These are phyloP conservation scores for Ganaspis brasiliensis DNA, from an alignment of 2,888 invertebrate species.

Conservation along the genomic window DNA sequence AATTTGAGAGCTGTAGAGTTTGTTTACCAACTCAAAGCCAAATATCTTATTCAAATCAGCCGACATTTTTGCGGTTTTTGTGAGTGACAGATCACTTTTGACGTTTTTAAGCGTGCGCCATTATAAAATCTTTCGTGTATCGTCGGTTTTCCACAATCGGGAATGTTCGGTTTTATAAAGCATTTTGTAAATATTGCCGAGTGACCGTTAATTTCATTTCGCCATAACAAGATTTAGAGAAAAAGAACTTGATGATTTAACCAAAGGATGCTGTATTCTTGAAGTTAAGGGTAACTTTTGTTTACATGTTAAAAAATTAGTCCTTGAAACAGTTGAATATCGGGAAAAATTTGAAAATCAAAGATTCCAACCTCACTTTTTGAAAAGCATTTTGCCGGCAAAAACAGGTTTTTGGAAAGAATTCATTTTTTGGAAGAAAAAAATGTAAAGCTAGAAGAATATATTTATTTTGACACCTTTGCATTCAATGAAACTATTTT, in stretches of 20 bases:
- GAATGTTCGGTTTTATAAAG: not conserved
- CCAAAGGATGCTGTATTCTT: not conserved
- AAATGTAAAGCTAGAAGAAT: no score
- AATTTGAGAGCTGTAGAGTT: slow-evolving; percentile 83
- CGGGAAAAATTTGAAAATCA: not conserved
- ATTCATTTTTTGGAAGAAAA: no score
- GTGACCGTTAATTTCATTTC: not conserved
- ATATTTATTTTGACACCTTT: no score
- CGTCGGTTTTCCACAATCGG: slow-evolving; percentile 1
- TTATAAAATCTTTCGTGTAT: slow-evolving; percentile 45
- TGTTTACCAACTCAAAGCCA: slow-evolving; percentile 87
- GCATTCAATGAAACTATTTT: no score
- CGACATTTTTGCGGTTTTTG: slow-evolving; percentile 68
- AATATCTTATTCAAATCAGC: slow-evolving; percentile 81
- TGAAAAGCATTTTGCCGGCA: no score
- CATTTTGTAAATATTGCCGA: not conserved
- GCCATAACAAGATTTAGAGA: not conserved
- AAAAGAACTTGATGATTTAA: not conserved
- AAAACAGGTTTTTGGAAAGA: no score
- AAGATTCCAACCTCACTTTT: not conserved
- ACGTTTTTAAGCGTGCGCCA: slow-evolving; percentile 58
- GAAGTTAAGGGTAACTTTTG: not conserved
- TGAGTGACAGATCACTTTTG: slow-evolving; percentile 59
- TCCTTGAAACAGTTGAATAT: not conserved
- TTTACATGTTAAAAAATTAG: not conserved